Evolutionary conservation across 2,888 invertebrate genomes (phyloP).

Genomic region (Thalpophila matura): DNA sequence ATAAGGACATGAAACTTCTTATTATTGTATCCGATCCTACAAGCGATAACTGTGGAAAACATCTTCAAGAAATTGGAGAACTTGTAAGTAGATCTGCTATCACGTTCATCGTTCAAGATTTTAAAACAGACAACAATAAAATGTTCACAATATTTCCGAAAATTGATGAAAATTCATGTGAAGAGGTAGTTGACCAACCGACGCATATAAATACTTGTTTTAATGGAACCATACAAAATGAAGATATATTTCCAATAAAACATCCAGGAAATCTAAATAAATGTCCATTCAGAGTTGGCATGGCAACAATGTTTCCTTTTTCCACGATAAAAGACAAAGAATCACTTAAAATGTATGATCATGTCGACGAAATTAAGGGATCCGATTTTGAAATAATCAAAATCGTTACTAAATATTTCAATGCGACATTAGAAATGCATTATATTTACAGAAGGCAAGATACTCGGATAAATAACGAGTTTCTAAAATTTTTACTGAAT

Average conservation of each 20-base stretch:
- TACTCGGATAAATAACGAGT: slow-evolving; percentile 66
- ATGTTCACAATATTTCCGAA: slow-evolving; percentile 69
- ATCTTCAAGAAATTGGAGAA: slow-evolving; percentile 58
- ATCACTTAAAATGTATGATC: slow-evolving; percentile 68
- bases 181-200: slow-evolving; percentile 51
- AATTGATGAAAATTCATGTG: slow-evolving; percentile 70
- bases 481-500: slow-evolving; percentile 73
- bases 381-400: slow-evolving; percentile 79
- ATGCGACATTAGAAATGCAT: slow-evolving; percentile 72
- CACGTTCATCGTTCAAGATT: slow-evolving; percentile 67
- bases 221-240: slow-evolving; percentile 61
- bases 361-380: slow-evolving; percentile 68
- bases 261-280: slow-evolving; percentile 70
- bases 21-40: slow-evolving; percentile 60
- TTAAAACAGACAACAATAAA: slow-evolving; percentile 38
- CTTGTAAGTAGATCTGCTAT: slow-evolving; percentile 65
- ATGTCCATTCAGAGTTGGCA: slow-evolving; percentile 77
- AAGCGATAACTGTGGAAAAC: slow-evolving; percentile 37
- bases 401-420: slow-evolving; percentile 75
- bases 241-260: slow-evolving; percentile 70
- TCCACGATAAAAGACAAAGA: slow-evolving; percentile 66
- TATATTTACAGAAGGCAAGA: slow-evolving; percentile 70
- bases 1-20: slow-evolving; percentile 66
- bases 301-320: slow-evolving; percentile 76
- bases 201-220: slow-evolving; percentile 68